phyloP scores from a whole-genome alignment of 2,113 vertebrate genomes.

The Cyanoliseus patagonus region DNA sequence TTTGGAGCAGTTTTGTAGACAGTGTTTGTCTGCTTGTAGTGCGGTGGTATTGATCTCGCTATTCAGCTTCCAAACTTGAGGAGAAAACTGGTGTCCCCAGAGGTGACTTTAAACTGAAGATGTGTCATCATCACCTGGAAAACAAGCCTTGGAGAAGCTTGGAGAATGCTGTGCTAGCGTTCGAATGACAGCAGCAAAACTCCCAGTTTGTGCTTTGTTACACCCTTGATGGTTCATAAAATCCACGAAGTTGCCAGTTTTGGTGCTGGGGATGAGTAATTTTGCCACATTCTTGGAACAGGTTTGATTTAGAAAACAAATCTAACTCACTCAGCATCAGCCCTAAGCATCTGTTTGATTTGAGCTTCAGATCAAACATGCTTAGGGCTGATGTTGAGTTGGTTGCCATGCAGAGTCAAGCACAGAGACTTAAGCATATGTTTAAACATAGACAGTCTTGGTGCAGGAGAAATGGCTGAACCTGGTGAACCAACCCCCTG shows the following conservation, averaged over 20 bases:
- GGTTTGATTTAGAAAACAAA: background rate
- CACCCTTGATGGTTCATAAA: background rate
- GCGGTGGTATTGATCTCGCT: rapidly evolving
- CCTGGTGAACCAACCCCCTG: background rate
- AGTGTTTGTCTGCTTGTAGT: rapidly evolving
- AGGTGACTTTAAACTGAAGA: background rate
- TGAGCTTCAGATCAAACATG: background rate
- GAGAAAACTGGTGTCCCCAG: background rate
- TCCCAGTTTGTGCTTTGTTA: background rate
- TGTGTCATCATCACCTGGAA: background rate
- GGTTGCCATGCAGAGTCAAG: background rate
- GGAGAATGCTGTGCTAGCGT: background rate
- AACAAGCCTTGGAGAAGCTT: background rate
- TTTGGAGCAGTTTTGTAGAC: background rate
- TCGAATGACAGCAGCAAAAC: no score
- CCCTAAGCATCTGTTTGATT: background rate
- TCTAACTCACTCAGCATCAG: background rate
- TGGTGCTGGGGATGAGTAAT: background rate
- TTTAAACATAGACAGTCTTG: background rate
- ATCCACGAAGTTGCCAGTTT: background rate
- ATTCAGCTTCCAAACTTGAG: background rate
- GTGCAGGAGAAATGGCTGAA: background rate
- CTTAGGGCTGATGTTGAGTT: background rate
- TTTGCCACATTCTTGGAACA: background rate
- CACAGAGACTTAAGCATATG: background rate